Evolutionary conservation across 2,888 invertebrate species (phyloP).

Genomic region (Chloroclysta siterata): DNA sequence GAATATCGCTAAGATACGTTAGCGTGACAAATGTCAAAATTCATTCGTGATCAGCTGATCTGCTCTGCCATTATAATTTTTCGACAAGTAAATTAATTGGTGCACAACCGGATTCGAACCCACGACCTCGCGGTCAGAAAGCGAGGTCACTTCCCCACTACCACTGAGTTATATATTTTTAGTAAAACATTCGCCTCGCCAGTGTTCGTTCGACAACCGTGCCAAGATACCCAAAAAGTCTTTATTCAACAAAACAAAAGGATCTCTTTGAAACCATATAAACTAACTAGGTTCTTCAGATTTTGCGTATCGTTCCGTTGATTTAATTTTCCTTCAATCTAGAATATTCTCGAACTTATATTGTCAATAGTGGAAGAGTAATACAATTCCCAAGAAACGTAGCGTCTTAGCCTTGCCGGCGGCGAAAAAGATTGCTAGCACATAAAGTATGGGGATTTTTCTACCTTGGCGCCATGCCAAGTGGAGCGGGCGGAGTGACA

Average conservation of each 20-base stretch:
- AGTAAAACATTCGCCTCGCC: too few relatives aligned
- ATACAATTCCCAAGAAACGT: constrained; percentile 30
- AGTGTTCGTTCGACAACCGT: too few relatives aligned
- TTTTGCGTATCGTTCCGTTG: neutral
- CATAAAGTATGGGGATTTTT: constrained; percentile 29
- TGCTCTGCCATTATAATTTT: too few relatives aligned
- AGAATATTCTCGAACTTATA: constrained; percentile 1
- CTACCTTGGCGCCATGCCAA: constrained; percentile 47
- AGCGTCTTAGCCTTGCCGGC: constrained; percentile 24
- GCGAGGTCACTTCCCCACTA: too few relatives aligned
- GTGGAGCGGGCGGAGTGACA: constrained; percentile 29
- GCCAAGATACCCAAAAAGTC: too few relatives aligned
- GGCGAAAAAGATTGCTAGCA: constrained; percentile 33
- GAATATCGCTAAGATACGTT: too few relatives aligned
- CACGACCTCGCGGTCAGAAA: too few relatives aligned
- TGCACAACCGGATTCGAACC: too few relatives aligned
- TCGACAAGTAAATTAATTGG: too few relatives aligned
- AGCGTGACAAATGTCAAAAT: too few relatives aligned
- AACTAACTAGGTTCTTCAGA: neutral
- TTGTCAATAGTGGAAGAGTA: constrained; percentile 21
- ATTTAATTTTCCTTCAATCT: neutral
- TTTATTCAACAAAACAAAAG: neutral
- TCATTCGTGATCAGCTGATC: too few relatives aligned
- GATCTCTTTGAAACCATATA: neutral
- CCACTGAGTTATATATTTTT: too few relatives aligned